Conservation (phyloP, 2,888 invertebrate species). For the Zygothrica quintamaculata region DNA sequence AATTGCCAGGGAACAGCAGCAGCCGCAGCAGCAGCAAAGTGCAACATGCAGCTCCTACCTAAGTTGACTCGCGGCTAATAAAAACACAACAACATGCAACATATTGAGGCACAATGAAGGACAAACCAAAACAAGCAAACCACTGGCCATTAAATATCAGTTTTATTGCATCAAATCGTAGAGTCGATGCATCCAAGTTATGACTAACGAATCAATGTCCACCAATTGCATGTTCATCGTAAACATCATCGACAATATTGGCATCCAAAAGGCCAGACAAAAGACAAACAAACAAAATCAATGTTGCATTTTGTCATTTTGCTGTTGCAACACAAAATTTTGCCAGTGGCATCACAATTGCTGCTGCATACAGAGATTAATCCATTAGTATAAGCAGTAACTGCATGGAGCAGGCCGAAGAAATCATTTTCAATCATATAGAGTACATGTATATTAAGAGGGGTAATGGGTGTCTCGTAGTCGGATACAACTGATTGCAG, state of each 20-base stretch:
- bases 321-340: slow-evolving; percentile 14
- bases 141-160: slow-evolving; percentile 60
- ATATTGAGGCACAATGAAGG: slow-evolving; percentile 49
- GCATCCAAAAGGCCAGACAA: slow-evolving; percentile 9
- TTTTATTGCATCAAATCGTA: slow-evolving; percentile 30
- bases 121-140: slow-evolving; percentile 48
- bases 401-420: too few relatives aligned
- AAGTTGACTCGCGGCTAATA: slow-evolving; percentile 64
- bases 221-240: slow-evolving; percentile 62
- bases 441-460: too few relatives aligned
- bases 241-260: slow-evolving; percentile 37
- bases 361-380: not conserved
- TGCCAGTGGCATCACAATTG: slow-evolving; percentile 17
- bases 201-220: slow-evolving; percentile 28
- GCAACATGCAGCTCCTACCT: slow-evolving; percentile 41
- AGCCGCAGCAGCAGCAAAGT: slow-evolving; percentile 32
- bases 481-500: too few relatives aligned
- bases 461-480: too few relatives aligned
- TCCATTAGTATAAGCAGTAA: too few relatives aligned
- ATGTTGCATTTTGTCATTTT: slow-evolving; percentile 1
- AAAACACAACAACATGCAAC: slow-evolving; percentile 59
- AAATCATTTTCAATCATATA: too few relatives aligned
- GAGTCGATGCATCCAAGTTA: slow-evolving; percentile 4
- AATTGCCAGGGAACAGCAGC: slow-evolving; percentile 54
- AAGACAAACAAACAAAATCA: slow-evolving; percentile 35